Evolutionary conservation across 2,113 vertebrate species (phyloP), one percentile per base, ranked within the genome.

Genomic region (Perca schrenkii): DNA sequence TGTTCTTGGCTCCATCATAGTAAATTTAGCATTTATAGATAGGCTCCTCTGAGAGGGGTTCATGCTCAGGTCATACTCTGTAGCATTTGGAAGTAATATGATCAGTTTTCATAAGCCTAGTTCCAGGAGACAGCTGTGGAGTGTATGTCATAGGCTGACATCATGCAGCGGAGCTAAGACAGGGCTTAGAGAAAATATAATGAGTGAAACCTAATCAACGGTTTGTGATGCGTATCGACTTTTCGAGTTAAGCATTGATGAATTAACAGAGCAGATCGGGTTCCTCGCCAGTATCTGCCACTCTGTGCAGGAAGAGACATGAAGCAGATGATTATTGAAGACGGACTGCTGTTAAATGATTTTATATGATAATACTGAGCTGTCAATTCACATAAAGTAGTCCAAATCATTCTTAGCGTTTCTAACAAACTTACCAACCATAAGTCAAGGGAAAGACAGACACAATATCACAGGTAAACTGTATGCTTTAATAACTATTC

Each of bases 71-170:
- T 93, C 92, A 87, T 28, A 83, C 77, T 85, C 86, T 83, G 83
- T 11, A 85, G 81, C 83, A 75, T 93, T 92, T 90, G 86, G 86
- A 79, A 69, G 91, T 91, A 86, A 95, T 34, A 90, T 62, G 92
- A 95, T 93, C 89, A 74, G 77, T 94, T 93, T 94, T 92, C 86
- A 91, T 91, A 92, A 90, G 90, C 85, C 66, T 78, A 13, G 87
- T 84, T 92, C 79, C 88, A 89, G 86, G 74, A 88, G 92, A 93
- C 94, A 95, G 94, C 94, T 94, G 94, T 89, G 86, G 85, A 88
- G 80, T 90, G 90, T 91, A 90, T 91, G 92, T 94, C 94, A 93
- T 31, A 71, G 85, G 56, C 83, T 94, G 92, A 94, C 92, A 91
- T 94, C 91, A 93, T 85, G 84, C 84, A 75, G 80, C n/a, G 34